These are phyloP conservation scores for Cygnus buccinator DNA, from an alignment of 2,113 vertebrate genomes.

Conservation along the genomic window DNA sequence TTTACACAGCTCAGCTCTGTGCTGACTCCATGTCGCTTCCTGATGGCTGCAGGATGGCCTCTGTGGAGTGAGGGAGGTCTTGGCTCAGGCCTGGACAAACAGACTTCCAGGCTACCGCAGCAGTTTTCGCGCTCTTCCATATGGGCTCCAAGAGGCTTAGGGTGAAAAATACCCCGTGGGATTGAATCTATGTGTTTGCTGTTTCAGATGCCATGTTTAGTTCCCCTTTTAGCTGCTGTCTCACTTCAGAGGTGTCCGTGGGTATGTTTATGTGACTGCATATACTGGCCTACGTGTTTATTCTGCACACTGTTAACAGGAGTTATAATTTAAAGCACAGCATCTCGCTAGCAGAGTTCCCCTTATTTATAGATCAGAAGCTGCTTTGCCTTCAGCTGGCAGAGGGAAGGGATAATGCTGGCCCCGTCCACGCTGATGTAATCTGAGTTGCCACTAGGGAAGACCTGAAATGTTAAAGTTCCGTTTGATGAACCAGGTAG, in stretches of 20 bases:
- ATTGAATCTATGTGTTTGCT: constrained; percentile 10
- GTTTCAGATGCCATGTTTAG: background rate
- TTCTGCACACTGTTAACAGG: background rate
- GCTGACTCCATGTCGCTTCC: background rate
- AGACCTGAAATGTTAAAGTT: background rate
- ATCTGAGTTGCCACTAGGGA: background rate
- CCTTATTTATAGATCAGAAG: background rate
- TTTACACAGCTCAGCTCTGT: background rate
- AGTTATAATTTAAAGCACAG: background rate
- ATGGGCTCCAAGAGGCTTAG: background rate
- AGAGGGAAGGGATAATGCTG: background rate
- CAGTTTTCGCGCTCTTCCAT: background rate
- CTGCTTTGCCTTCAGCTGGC: background rate
- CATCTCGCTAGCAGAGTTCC: background rate
- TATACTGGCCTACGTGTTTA: background rate
- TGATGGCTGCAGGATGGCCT: background rate
- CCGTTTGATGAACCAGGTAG: background rate
- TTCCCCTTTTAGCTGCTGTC: background rate
- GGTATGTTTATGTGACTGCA: background rate
- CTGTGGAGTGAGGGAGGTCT: background rate
- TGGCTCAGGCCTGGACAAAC: background rate
- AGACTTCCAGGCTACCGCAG: background rate
- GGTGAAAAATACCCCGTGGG: background rate
- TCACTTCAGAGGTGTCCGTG: background rate
- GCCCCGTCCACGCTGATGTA: background rate